Conservation (phyloP, 2,113 vertebrate genomes). For the Megaleporinus macrocephalus region DNA sequence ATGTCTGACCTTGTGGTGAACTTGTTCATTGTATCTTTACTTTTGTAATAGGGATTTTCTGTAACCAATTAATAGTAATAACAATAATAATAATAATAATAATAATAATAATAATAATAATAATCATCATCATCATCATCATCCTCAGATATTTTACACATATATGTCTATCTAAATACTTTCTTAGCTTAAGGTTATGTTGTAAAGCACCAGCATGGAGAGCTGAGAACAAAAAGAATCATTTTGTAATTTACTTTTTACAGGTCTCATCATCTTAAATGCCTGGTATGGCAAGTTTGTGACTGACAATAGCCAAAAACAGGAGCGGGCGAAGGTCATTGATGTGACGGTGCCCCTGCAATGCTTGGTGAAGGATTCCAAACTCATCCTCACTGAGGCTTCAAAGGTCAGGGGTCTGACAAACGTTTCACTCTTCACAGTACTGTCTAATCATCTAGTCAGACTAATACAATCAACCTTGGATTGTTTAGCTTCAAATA, state of each 20-base stretch:
- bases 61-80: too few relatives aligned
- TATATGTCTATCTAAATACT: too few relatives aligned
- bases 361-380: constrained; percentile 96
- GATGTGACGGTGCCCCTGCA: constrained; percentile 96
- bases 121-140: too few relatives aligned
- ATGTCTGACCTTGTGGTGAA: too few relatives aligned
- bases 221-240: neutral
- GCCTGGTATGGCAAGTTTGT: constrained; percentile 98
- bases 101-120: too few relatives aligned
- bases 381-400: constrained; percentile 94
- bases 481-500: neutral
- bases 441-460: neutral
- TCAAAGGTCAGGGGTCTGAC: constrained; percentile 83
- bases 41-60: too few relatives aligned
- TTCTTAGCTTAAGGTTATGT: too few relatives aligned
- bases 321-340: constrained; percentile 90
- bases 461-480: neutral
- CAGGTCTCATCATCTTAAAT: constrained; percentile 93
- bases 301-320: constrained; percentile 87
- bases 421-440: neutral
- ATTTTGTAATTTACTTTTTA: neutral
- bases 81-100: too few relatives aligned
- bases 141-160: too few relatives aligned
- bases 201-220: neutral
- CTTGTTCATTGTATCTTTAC: too few relatives aligned